phyloP scores from a whole-genome alignment of 2,797 vertebrate species.

The Allobates femoralis region DNA sequence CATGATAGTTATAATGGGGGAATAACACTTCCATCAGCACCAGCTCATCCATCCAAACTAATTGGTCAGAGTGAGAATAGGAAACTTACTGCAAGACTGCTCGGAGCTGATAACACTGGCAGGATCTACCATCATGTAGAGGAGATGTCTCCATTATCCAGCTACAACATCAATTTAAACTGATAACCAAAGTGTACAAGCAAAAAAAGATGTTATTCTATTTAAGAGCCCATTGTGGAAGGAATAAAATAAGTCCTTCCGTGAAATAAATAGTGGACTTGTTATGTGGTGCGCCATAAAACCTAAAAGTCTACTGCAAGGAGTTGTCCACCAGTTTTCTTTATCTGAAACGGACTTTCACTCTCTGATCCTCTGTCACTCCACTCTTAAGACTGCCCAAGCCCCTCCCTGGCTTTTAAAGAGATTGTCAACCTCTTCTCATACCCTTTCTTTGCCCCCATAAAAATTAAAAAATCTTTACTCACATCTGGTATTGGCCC shows the following conservation, averaged over 20 bases:
- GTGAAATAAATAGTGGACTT: too few species aligned
- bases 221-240: background rate
- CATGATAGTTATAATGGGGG: background rate
- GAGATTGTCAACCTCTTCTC: too few species aligned
- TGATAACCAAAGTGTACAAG: background rate
- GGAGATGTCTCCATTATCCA: conserved; percentile 10
- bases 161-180: background rate
- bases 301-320: too few species aligned
- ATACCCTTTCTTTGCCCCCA: too few species aligned
- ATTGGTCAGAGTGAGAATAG: conserved; percentile 21
- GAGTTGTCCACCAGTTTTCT: too few species aligned
- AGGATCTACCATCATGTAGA: conserved; percentile 17
- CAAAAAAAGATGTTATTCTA: background rate
- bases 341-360: too few species aligned
- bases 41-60: conserved; percentile 7
- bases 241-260: background rate
- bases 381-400: too few species aligned
- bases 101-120: background rate
- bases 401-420: too few species aligned
- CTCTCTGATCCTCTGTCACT: too few species aligned
- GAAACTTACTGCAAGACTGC: background rate
- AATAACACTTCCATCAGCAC: background rate
- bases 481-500: too few species aligned
- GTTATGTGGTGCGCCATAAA: too few species aligned
- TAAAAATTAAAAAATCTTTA: too few species aligned